Evolutionary conservation across 1,140 invertebrate species (phyloP).

Genomic region (Pseudobourletiella spinata): DNA sequence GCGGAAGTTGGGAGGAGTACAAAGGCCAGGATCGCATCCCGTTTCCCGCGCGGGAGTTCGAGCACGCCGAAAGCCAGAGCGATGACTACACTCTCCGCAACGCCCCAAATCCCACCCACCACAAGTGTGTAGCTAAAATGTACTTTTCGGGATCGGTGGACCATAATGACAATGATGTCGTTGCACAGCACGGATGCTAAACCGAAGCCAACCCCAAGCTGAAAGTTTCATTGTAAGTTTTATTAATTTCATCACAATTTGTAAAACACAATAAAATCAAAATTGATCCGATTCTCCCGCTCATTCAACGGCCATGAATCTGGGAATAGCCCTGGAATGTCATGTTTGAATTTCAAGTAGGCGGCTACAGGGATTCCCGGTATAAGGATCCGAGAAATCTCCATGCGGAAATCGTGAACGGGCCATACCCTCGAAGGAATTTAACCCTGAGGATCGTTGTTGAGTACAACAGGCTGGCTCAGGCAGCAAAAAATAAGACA

Average conservation of each 20-base stretch:
- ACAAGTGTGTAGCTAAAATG: conserved; percentile 19
- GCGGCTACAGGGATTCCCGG: conserved; percentile 7
- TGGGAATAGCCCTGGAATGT: conserved; percentile 14
- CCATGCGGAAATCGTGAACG: conserved; percentile 20
- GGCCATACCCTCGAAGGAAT: conserved; percentile 1
- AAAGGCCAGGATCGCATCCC: conserved; percentile 5
- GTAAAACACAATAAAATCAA: no score
- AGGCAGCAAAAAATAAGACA: no score
- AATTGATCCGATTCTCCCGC: conserved; percentile 3
- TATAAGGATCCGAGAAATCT: conserved; percentile 12
- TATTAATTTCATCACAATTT: no score
- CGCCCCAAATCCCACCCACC: conserved; percentile 12
- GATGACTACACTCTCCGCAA: conserved; percentile 13
- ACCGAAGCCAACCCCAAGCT: conserved; percentile 20
- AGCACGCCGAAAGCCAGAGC: conserved; percentile 4
- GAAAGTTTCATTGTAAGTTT: background rate
- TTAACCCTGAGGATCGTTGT: conserved; percentile 15
- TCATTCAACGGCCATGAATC: conserved; percentile 22
- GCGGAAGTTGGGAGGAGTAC: background rate
- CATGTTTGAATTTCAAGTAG: background rate
- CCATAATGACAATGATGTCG: conserved; percentile 12
- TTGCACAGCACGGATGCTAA: conserved; percentile 15
- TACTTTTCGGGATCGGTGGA: conserved; percentile 15
- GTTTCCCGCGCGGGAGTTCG: background rate
- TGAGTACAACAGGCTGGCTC: conserved; percentile 15